Base-by-base conservation (phyloP, 2,888 invertebrate species). In the Formica aserva region DNA sequence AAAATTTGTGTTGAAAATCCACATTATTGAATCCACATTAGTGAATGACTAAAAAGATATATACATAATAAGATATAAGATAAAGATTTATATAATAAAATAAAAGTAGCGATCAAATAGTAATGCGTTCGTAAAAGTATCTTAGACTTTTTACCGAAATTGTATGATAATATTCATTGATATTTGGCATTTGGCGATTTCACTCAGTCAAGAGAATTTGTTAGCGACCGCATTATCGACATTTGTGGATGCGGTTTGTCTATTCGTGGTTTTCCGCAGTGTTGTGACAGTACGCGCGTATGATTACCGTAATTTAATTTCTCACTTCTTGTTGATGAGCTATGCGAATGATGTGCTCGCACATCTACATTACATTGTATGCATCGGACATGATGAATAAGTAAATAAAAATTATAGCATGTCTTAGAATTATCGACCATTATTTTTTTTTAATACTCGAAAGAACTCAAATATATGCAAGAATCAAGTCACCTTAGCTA, bases 301-400 rank as follows among this genome's bases (percentile, higher is more conserved):
- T 60, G 45, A 78, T 71, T 71, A 78, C 5, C 32, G 45, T 60
- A 60, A 78, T 71, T 71, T 15, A 78, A 78, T 60, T 77, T 60
- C 22, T 69, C 69, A 11, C 78, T 45, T 78, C 60, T 78, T 78
- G 60, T 22, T 60, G 9, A 26, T 18, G 26, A n/a, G n/a, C 38
- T 67, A 15, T 57, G 38, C 57, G 38, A 55, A 67, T 26, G 29
- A 57, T 26, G 45, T 3, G 52, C 69, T 38, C n/a, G 29, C 29
- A 29, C 41, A 29, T 4, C 5, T 62, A 26, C 29, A 74, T 18
- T 29, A 18, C 8, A 18, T 72, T 29, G n/a, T 41, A 57, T 32
- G 18, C 32, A 62, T 41, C n/a, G 32, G 11, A 35, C 22, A 18
- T 75, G 29, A 22, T 1, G 13, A 48, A 65, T 48, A 13, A 22